Evolutionary conservation across 2,888 invertebrate genomes (phyloP), one percentile per base, ranked within the genome.

Genomic region (Drosophila mimetica): DNA sequence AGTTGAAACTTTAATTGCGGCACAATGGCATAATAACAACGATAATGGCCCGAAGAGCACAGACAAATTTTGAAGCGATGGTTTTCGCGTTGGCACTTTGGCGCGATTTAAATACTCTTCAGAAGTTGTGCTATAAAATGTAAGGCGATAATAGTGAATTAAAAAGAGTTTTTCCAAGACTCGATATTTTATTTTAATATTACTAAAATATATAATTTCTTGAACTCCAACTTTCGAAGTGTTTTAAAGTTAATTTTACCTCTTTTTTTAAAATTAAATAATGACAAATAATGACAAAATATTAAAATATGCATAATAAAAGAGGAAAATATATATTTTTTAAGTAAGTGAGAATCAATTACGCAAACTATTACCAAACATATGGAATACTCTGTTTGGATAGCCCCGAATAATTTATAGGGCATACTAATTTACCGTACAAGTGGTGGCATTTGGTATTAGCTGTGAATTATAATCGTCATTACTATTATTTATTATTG

Each of bases 1-100:
- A 83, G 82, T 88, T 85, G 82, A 86, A 74, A 67, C 80, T 65
- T 86, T 79, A 83, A 83, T 88, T 83, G 82, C 80, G 73, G 75
- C 77, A 83, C 88, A 87, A 87, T 82, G 77, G 71, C 83, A 51
- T 57, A 51, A 74, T 59, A 64, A 51, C 61, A 60, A 61, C 72
- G 30, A 79, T 63, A 79, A 76, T 69, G 54, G 42, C 59, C 36
- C 34, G 11, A 65, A 64, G 52, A 20, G 20, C 36, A 34, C n/a
- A 30, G 39, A 36, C 32, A 53, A 28, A 25, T 28, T 11, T 5
- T 8, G 18, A 25, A 25, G n/a, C 22, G 22, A 22, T 11, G 22
- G 32, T 44, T 44, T 44, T 6, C 6, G 8, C 1, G 5, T 11
- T 36, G 18, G 6, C 2, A 11, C 4, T 9, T 13, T 1, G 13